A percentile compares a stretch with the other conserved stretches of the same genome.
These are phyloP conservation scores for Tinamus major DNA, from an alignment of 2,797 vertebrate species.

Conservation along the genomic window DNA sequence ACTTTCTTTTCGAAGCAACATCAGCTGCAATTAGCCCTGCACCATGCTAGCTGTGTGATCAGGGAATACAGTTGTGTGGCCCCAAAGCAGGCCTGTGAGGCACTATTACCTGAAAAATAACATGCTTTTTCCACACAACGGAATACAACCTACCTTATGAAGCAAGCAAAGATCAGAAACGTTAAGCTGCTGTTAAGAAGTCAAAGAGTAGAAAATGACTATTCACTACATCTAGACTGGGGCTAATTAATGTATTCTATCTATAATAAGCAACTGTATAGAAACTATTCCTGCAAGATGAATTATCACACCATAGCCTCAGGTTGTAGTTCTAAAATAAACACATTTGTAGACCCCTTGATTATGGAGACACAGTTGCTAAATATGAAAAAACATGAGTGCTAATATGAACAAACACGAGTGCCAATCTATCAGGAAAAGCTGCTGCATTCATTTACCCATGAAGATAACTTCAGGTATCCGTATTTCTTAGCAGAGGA, in stretches of 20 bases:
- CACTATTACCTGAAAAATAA: not conserved
- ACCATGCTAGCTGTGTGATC: not conserved
- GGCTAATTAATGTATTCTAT: not conserved
- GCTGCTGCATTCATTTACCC: not conserved
- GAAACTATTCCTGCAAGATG: not conserved
- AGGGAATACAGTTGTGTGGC: not conserved
- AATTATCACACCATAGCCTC: not conserved
- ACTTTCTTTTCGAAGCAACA: not conserved
- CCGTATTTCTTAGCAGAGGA: not conserved
- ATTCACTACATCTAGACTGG: not conserved
- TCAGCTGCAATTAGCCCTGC: not conserved
- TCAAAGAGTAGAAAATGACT: not conserved
- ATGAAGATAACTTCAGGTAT: not conserved
- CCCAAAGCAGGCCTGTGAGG: not conserved
- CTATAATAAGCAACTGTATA: not conserved
- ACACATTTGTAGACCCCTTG: not conserved
- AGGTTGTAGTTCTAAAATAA: not conserved
- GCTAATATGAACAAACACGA: not conserved
- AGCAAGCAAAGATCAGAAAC: not conserved
- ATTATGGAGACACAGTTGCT: not conserved
- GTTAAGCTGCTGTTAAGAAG: not conserved
- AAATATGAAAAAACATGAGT: not conserved
- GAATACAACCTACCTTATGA: not conserved
- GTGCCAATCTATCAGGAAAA: not conserved
- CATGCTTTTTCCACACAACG: too few species aligned